These are phyloP conservation scores for Tribolium freemani DNA, from an alignment of 2,888 invertebrate genomes.

Conservation along the genomic window DNA sequence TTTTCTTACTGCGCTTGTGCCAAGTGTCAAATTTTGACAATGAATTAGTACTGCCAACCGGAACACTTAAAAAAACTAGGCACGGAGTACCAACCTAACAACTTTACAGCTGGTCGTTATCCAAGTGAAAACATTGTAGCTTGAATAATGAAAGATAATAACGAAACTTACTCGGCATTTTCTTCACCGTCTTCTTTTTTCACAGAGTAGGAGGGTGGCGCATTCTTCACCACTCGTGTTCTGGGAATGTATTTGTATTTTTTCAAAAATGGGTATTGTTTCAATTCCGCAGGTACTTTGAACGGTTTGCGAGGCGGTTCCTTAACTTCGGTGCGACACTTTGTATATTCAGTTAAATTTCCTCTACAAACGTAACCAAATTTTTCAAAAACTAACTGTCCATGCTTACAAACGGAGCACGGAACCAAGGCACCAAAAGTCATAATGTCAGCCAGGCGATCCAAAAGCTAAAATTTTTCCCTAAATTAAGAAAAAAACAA, in stretches of 20 bases:
- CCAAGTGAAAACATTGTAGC: conserved; percentile 31
- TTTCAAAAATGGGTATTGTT: conserved; percentile 72
- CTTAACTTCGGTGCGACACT: conserved; percentile 80
- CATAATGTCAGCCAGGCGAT: conserved; percentile 86
- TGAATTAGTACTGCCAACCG: too few relatives aligned
- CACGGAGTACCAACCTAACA: too few relatives aligned
- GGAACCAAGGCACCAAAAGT: conserved; percentile 86
- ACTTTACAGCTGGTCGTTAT: too few relatives aligned
- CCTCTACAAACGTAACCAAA: conserved; percentile 86
- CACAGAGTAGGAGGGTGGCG: conserved; percentile 68
- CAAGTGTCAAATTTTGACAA: too few relatives aligned
- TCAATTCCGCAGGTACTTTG: conserved; percentile 76
- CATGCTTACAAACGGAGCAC: conserved; percentile 84
- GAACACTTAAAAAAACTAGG: too few relatives aligned
- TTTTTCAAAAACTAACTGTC: conserved; percentile 79
- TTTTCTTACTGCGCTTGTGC: too few relatives aligned
- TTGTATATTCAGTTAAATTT: conserved; percentile 89
- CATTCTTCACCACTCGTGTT: conserved; percentile 72
- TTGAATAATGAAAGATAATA: conserved; percentile 27
- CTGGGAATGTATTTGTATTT: conserved; percentile 74
- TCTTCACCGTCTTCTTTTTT: conserved; percentile 68
- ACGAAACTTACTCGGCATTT: conserved; percentile 59
- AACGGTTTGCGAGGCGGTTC: conserved; percentile 82
- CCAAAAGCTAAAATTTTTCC: conserved; percentile 74
- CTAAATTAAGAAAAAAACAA: conserved; percentile 27